Evolutionary conservation across 2,888 invertebrate species (phyloP), one percentile per base, ranked within the genome.

Genomic region (Trisateles emortualis): DNA sequence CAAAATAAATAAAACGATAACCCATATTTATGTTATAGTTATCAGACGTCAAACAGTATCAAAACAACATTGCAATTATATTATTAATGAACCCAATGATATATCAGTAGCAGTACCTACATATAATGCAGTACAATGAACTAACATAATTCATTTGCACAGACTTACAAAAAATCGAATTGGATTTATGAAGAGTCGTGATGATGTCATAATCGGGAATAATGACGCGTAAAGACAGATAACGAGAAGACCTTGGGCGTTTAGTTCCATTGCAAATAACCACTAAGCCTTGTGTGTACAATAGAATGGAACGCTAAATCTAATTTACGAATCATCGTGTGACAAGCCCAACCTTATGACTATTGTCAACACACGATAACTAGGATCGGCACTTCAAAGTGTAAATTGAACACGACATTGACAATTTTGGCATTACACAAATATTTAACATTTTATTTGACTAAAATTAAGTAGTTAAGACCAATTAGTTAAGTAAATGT

Each of bases 201-300:
- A 55, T 78, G 78, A 81, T 69, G 74, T 76, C 76, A 64, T 55
- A 55, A 55, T 56, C 55, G 64, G 75, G 72, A 74, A 68, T 65
- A 74, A 70, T 80, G 76, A 82, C 78, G 75, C 81, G 72, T 67
- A 57, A 62, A 68, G 55, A 48, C 52, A 68, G 74, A 79, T 79
- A 79, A 58, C 62, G 59, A 59, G 61, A 64, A 71, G 72, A 51
- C 80, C 81, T 81, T 80, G 78, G 59, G 56, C 59, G 63, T 59
- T 65, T 72, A 68, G 72, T 74, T 59, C 64, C 68, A 67, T 62
- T 67, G 64, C 67, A 74, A 72, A 70, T 65, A 72, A 66, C 54
- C 62, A 57, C 68, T 66, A 62, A 68, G 66, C 60, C 56, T 39
- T 48, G 47, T 47, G 58, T 46, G 45, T 46, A 56, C 43, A 42